phyloP scores from a whole-genome alignment of 1,140 invertebrate species.

The Drosophila nikananu region DNA sequence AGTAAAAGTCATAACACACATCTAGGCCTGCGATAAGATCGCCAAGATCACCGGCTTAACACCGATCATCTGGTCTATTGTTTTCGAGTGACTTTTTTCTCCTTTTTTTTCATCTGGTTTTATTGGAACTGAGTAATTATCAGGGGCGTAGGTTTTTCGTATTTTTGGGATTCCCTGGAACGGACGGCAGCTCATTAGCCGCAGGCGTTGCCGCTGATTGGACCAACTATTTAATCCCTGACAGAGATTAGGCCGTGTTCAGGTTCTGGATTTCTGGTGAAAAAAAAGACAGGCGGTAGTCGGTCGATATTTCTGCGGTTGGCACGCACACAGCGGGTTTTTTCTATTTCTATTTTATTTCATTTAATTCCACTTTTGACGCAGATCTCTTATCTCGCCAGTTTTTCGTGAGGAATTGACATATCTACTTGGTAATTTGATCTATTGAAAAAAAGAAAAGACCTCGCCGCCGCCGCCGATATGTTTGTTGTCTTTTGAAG shows the following conservation, averaged over 20 bases:
- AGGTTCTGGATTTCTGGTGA: conserved; percentile 53
- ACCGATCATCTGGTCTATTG: conserved; percentile 57
- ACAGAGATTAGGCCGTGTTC: conserved; percentile 63
- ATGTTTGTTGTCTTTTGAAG: conserved; percentile 55
- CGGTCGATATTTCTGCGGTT: conserved; percentile 60
- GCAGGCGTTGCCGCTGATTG: conserved; percentile 82
- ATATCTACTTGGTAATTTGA: conserved; percentile 78
- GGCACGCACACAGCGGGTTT: conserved; percentile 30
- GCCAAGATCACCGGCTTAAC: conserved; percentile 50
- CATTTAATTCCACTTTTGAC: conserved; percentile 39
- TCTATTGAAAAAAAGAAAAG: conserved; percentile 55
- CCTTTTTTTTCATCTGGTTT: conserved; percentile 30
- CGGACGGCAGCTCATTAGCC: conserved; percentile 72
- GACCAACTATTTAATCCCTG: conserved; percentile 63
- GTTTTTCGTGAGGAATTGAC: conserved; percentile 73
- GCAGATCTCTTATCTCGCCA: conserved; percentile 75
- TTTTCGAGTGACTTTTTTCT: conserved; percentile 72
- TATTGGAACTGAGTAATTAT: conserved; percentile 68
- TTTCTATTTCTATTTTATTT: conserved; percentile 14
- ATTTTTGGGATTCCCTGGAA: conserved; percentile 62
- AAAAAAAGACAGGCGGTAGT: conserved; percentile 68
- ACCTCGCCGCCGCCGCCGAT: conserved; percentile 34
- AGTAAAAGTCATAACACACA: conserved; percentile 82
- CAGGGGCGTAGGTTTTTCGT: conserved; percentile 47
- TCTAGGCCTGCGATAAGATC: conserved; percentile 53